Conservation (phyloP, 1,140 invertebrate genomes). For the Trypoxylus dichotomus region DNA sequence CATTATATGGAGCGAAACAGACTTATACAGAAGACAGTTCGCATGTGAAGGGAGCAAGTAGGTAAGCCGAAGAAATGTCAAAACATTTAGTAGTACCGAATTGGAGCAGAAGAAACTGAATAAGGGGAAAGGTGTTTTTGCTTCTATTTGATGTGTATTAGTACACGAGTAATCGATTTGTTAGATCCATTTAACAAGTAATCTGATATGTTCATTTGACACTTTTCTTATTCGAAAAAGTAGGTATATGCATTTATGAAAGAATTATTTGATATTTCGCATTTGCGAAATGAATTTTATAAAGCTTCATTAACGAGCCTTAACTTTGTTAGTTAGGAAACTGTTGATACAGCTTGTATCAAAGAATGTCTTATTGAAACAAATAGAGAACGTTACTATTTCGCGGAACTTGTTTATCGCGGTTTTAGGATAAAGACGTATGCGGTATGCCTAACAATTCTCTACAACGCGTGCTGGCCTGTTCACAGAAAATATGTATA, state of each 20-base stretch:
- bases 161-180: not conserved
- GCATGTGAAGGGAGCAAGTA: not conserved
- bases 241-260: no score
- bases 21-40: not conserved
- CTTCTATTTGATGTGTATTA: not conserved
- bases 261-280: no score
- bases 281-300: no score
- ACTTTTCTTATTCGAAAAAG: not conserved
- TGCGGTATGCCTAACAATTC: not conserved
- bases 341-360: not conserved
- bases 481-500: no score
- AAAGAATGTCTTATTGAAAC: not conserved
- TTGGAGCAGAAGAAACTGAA: not conserved
- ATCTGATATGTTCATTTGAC: not conserved
- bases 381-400: not conserved
- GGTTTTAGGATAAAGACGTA: not conserved
- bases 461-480: no score
- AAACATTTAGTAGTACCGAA: not conserved
- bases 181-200: not conserved
- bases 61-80: conserved; percentile 12
- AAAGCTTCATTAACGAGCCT: no score
- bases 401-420: not conserved
- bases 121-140: not conserved
- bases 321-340: not conserved
- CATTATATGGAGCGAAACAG: not conserved